A percentile compares a stretch with the other conserved stretches of the same genome.
Evolutionary conservation across 2,113 vertebrate species (phyloP).

Genomic region (Elanoides forficatus): DNA sequence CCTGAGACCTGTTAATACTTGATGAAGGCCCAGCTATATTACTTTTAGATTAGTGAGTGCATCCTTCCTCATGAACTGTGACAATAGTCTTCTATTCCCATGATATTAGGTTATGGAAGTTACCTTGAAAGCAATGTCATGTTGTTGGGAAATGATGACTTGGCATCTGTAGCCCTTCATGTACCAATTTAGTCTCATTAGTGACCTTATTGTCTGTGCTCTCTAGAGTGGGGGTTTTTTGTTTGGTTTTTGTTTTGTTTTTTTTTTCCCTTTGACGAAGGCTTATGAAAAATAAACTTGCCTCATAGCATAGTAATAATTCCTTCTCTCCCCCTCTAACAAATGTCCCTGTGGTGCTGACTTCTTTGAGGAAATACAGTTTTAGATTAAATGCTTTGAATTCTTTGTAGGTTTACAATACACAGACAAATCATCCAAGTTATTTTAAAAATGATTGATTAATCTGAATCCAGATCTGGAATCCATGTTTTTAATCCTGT

Average conservation of each 20-base stretch:
- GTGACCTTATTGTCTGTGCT: background rate
- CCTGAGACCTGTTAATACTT: background rate
- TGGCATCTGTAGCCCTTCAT: background rate
- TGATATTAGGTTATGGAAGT: background rate
- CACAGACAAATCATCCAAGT: background rate
- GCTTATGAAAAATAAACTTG: background rate
- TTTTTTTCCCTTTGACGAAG: background rate
- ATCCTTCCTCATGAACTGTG: background rate
- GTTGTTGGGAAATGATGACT: slow-evolving; percentile 4
- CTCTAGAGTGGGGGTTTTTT: background rate
- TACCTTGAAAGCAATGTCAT: slow-evolving; percentile 12
- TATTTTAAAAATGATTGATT: background rate
- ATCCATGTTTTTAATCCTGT: background rate
- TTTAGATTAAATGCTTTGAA: background rate
- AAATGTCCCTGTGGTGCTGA: background rate
- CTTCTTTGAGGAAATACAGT: background rate
- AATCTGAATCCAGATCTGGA: background rate
- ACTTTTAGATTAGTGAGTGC: background rate
- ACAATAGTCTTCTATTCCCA: background rate
- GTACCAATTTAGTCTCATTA: slow-evolving; percentile 11
- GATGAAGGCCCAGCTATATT: slow-evolving; percentile 2
- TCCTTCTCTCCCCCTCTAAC: background rate
- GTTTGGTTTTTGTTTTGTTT: rapidly evolving
- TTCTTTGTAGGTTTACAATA: background rate
- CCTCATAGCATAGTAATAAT: background rate